Evolutionary conservation across 2,888 invertebrate genomes (phyloP).

Genomic region (Automeris io): DNA sequence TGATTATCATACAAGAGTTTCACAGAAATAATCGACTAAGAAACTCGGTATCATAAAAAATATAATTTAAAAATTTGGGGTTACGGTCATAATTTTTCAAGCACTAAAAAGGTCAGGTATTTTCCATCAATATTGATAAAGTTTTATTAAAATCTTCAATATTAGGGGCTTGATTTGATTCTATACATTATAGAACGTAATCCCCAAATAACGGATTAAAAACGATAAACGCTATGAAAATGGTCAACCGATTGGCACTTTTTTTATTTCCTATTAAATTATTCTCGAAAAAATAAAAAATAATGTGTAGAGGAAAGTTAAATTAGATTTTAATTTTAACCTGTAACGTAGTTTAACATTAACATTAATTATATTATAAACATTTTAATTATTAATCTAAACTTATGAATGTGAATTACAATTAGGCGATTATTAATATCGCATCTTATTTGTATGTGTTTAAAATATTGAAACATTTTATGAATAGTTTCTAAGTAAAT

Average conservation of each 20-base stretch:
- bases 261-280: slow-evolving; percentile 47
- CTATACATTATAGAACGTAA: background rate
- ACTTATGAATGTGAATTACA: slow-evolving; percentile 46
- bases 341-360: slow-evolving; percentile 27
- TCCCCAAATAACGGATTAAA: slow-evolving; percentile 11
- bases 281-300: slow-evolving; percentile 30
- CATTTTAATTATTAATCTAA: slow-evolving; percentile 36
- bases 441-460: slow-evolving; percentile 7
- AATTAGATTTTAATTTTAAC: slow-evolving; percentile 28
- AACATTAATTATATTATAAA: slow-evolving; percentile 23
- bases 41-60: background rate
- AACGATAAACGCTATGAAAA: slow-evolving; percentile 53
- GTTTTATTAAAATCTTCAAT: background rate
- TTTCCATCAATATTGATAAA: background rate
- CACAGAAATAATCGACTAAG: slow-evolving; percentile 17
- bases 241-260: slow-evolving; percentile 47
- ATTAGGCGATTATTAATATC: slow-evolving; percentile 10
- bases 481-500: slow-evolving; percentile 23
- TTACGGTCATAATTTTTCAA: slow-evolving; percentile 11
- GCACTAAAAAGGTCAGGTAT: slow-evolving; percentile 10
- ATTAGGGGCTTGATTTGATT: background rate
- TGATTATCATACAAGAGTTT: slow-evolving; percentile 17
- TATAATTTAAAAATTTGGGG: slow-evolving; percentile 12
- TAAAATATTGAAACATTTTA: slow-evolving; percentile 13
- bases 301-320: slow-evolving; percentile 32